Conservation (phyloP, 2,888 invertebrate genomes). For the Drosophila mercatorum region DNA sequence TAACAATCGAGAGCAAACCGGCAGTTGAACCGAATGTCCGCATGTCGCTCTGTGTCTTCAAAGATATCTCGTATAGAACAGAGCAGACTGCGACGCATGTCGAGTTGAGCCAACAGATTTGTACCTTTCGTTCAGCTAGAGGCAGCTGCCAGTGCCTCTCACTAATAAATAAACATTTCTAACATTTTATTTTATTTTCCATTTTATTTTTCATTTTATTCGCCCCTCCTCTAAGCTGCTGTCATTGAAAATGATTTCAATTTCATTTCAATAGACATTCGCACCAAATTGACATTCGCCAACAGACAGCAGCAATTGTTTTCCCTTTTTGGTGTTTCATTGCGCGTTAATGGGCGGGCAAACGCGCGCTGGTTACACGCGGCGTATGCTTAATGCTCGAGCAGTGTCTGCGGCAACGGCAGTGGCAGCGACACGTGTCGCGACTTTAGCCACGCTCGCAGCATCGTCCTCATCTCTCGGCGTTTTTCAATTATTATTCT, state of each 20-base stretch:
- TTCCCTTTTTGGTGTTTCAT: slow-evolving; percentile 28
- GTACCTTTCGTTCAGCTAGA: slow-evolving; percentile 5
- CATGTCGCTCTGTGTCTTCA: slow-evolving; percentile 3
- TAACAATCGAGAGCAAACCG: slow-evolving; percentile 69
- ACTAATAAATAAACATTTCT: slow-evolving; percentile 61
- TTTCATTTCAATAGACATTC: slow-evolving; percentile 63
- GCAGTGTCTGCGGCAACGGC: slow-evolving; percentile 7
- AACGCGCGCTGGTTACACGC: slow-evolving; percentile 12
- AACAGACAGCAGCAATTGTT: slow-evolving; percentile 24
- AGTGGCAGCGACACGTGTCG: slow-evolving; percentile 9
- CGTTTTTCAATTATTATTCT: slow-evolving; percentile 36
- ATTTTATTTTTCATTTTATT: slow-evolving; percentile 13
- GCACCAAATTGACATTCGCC: slow-evolving; percentile 42
- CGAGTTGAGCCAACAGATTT: slow-evolving; percentile 20
- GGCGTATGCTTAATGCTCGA: slow-evolving; percentile 43
- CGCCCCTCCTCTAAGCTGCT: slow-evolving; percentile 38
- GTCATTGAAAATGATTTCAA: slow-evolving; percentile 72
- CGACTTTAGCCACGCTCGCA: slow-evolving; percentile 7
- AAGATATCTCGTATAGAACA: no score
- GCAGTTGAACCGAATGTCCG: slow-evolving; percentile 55
- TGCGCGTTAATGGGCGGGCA: slow-evolving; percentile 33
- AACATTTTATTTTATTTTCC: slow-evolving; percentile 39
- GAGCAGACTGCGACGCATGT: slow-evolving; percentile 6
- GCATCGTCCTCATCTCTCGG: not conserved
- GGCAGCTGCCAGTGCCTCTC: not conserved